A percentile compares a stretch with the other conserved stretches of the same genome.
phyloP scores from a whole-genome alignment of 2,888 invertebrate species.

The Caenorhabditis sp. region DNA sequence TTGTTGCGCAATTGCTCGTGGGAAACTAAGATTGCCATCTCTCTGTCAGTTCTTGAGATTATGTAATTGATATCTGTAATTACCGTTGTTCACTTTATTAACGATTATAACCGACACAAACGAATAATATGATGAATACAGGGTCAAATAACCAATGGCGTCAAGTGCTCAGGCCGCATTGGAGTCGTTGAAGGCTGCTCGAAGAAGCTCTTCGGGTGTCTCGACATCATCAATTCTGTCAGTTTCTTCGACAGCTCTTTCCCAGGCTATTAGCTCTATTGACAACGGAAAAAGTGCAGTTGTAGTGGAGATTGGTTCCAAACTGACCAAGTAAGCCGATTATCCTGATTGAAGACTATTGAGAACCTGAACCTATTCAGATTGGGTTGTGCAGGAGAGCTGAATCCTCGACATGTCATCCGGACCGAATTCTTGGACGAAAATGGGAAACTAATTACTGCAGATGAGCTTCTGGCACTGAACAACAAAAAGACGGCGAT shows the following conservation, averaged over 20 bases:
- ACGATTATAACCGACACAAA: no score
- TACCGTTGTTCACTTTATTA: not conserved
- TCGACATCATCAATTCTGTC: conserved; percentile 58
- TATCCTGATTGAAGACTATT: not conserved
- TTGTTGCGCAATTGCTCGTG: not conserved
- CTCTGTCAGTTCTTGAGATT: not conserved
- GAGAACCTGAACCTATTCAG: conserved; percentile 49
- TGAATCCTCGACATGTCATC: conserved; percentile 71
- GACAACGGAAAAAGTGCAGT: conserved; percentile 72
- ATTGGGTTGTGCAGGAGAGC: conserved; percentile 78
- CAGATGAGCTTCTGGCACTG: conserved; percentile 53
- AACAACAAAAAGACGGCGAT: conserved; percentile 42
- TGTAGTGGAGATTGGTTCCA: conserved; percentile 79
- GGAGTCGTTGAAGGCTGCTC: conserved; percentile 52
- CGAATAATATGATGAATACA: conserved; percentile 27
- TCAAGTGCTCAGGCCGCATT: conserved; percentile 35
- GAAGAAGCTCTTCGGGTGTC: conserved; percentile 55
- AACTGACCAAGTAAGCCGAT: conserved; percentile 74
- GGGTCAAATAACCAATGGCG: conserved; percentile 30
- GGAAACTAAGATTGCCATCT: not conserved
- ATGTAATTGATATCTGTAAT: not conserved
- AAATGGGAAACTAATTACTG: conserved; percentile 17
- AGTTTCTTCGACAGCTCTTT: conserved; percentile 62
- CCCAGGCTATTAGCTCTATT: conserved; percentile 67
- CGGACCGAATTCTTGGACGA: conserved; percentile 66